phyloP scores from a whole-genome alignment of 2,113 vertebrate species.

The Heterotilapia buettikoferi region DNA sequence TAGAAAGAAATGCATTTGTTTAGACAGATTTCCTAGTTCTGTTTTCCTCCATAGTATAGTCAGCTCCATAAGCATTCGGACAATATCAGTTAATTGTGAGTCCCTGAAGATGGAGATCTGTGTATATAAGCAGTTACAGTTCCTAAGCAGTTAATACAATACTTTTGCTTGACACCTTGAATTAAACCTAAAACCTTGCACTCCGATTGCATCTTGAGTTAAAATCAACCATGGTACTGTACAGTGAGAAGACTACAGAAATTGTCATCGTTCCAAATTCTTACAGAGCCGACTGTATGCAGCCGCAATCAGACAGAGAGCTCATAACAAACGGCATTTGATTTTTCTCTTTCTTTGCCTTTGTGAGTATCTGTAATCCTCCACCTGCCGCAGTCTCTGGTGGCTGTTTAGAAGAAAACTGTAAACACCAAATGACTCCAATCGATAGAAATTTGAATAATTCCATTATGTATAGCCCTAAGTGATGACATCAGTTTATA shows the following conservation, averaged over 20 bases:
- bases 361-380: not conserved
- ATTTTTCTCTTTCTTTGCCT: not conserved
- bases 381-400: not conserved
- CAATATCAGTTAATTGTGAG: not conserved
- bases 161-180: not conserved
- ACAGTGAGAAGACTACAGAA: not conserved
- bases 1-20: not conserved
- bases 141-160: not conserved
- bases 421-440: not conserved
- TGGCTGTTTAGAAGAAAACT: not conserved
- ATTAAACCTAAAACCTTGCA: not conserved
- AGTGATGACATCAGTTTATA: not conserved
- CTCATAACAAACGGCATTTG: not conserved
- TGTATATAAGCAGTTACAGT: not conserved
- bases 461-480: not conserved
- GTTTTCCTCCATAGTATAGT: not conserved
- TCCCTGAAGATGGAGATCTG: not conserved
- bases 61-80: not conserved
- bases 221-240: fast-evolving
- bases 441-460: not conserved
- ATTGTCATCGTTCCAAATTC: not conserved
- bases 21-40: not conserved
- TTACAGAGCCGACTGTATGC: not conserved
- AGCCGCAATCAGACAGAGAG: not conserved
- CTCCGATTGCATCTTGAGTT: not conserved